These are phyloP conservation scores for Percina caprodes DNA, from an alignment of 2,113 vertebrate species.

Conservation along the genomic window DNA sequence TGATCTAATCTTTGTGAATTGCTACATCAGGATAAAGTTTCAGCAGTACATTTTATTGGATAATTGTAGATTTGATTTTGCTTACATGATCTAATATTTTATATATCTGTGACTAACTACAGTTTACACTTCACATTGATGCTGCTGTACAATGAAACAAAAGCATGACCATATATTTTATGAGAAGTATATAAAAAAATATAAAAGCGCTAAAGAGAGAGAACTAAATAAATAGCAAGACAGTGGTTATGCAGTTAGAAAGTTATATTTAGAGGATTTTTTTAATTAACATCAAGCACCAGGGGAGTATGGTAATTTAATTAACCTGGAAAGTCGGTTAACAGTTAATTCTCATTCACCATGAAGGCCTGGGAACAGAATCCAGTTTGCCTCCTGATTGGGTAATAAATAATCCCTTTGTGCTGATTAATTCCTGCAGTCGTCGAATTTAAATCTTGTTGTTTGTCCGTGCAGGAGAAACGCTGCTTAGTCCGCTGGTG, in stretches of 20 bases:
- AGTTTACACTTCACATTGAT: not conserved
- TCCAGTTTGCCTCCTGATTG: not conserved
- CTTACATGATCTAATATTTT: not conserved
- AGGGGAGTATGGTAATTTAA: slow-evolving; percentile 14
- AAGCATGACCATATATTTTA: not conserved
- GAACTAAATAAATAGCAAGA: not conserved
- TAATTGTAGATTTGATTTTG: not conserved
- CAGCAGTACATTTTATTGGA: not conserved
- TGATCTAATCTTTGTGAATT: not conserved
- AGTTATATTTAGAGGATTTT: not conserved
- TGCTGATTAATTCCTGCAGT: slow-evolving; percentile 19
- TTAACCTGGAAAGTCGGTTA: not conserved
- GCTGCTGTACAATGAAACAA: not conserved
- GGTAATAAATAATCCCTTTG: slow-evolving; percentile 29
- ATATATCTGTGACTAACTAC: not conserved
- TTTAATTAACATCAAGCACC: slow-evolving; percentile 5
- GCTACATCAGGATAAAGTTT: not conserved
- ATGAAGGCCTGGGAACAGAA: not conserved
- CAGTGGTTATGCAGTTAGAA: not conserved
- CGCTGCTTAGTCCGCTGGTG: slow-evolving; percentile 97
- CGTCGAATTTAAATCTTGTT: slow-evolving; percentile 35
- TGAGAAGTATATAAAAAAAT: too few relatives aligned
- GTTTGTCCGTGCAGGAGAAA: slow-evolving; percentile 88
- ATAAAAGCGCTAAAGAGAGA: not conserved
- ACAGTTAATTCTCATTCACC: slow-evolving; percentile 18